Base-by-base conservation (phyloP, 92 coral and sea anemone species). In the Epizoanthus fatuus region DNA sequence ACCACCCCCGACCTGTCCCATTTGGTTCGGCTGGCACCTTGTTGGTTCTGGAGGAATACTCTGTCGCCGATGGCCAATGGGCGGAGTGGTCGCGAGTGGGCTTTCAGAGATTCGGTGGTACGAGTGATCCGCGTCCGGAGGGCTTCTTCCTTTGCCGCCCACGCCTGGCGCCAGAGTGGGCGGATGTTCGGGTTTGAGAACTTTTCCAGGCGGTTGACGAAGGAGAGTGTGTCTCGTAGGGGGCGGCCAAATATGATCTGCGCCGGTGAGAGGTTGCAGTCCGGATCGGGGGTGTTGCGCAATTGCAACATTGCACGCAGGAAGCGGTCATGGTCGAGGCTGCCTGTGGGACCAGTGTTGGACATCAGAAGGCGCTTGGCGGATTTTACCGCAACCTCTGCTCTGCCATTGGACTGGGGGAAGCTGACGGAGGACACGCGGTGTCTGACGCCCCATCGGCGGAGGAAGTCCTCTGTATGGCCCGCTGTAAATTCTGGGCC, bases 401-500 rank as follows among this genome's bases (percentile, higher is more conserved):
- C 93, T 69, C 93, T 57, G 4, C 89, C 89, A n/a, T 89, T 89
- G 1, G 93, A 89, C 68, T 90, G 90, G 16, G 93, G 90, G 87
- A 86, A 90, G 58, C 49, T 19, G 8, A 57, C 93, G 20, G 93
- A 90, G 45, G 90, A 90, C 16, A 90, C 51, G 59, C 93, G 87
- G 90, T 79, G 90, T 20, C 83, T 39, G 56, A 93, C 90, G 5
- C 60, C 88, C 92, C 95, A 91, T 62, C 63, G 69, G 29, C 66
- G 83, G n/a, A 87, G 85, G 80, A 91, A 91, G 56, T 45, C 81
- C 63, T 93, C 90, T 13, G 94, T 88, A 29, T 19, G 7, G 3
- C 81, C 44, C n/a, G 92, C 90, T 4, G 75, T 88, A 64, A 91
- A 91, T 39, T 91, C 91, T 25, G 93, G 97, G 51, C 93, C 93